These are phyloP conservation scores for Drosophila flavopinicola DNA, from an alignment of 2,888 invertebrate genomes.

Conservation along the genomic window DNA sequence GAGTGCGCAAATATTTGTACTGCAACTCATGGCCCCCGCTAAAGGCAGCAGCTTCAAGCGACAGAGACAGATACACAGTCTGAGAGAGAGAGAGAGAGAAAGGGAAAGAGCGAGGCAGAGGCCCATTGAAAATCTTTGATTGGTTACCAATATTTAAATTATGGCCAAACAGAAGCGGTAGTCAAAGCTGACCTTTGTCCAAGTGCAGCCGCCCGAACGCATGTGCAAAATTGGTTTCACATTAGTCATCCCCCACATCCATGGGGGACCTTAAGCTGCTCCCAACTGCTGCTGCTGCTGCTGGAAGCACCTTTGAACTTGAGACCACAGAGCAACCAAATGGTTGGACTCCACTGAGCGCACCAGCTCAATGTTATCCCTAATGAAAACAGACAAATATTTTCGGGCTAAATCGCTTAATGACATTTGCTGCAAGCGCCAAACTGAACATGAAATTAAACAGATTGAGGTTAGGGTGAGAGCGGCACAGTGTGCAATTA, in stretches of 20 bases:
- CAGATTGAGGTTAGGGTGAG: not conserved
- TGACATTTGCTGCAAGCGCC: not conserved
- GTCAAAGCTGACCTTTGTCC: constrained; percentile 56
- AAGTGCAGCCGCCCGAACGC: constrained; percentile 33
- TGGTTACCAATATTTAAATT: constrained; percentile 81
- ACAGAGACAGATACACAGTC: too few species aligned
- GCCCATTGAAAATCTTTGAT: constrained; percentile 71
- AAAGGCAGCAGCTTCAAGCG: not conserved
- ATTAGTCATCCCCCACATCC: constrained; percentile 4
- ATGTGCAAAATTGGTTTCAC: constrained; percentile 55
- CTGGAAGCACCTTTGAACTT: constrained; percentile 16
- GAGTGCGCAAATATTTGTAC: constrained; percentile 74
- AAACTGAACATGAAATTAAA: not conserved
- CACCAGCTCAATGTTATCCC: not conserved
- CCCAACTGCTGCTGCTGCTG: not conserved
- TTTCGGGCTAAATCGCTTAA: not conserved
- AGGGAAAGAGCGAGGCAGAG: not conserved
- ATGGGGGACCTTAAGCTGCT: not conserved
- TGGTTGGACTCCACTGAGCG: too few species aligned
- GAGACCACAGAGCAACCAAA: not conserved
- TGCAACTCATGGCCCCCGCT: not conserved
- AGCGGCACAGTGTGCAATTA: not conserved
- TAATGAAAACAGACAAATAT: not conserved
- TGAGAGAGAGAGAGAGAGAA: not conserved
- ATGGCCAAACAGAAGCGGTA: constrained; percentile 55